A percentile compares a stretch with the other conserved stretches of the same genome.
phyloP scores from a whole-genome alignment of 2,888 invertebrate genomes.

The Germaria angustata region DNA sequence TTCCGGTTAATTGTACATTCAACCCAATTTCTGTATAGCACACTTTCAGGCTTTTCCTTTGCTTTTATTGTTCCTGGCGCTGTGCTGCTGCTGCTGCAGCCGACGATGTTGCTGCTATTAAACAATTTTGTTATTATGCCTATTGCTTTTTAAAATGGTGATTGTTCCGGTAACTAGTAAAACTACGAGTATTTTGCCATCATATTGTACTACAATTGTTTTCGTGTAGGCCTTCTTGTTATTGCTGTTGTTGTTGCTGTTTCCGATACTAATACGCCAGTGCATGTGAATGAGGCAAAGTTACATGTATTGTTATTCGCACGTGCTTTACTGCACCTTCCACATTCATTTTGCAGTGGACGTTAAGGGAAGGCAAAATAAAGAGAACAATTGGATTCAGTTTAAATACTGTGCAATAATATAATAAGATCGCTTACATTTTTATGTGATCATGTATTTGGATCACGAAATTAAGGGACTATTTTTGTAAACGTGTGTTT shows the following conservation, averaged over 20 bases:
- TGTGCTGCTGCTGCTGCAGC: neutral
- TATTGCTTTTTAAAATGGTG: slow-evolving; percentile 56
- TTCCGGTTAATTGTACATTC: slow-evolving; percentile 51
- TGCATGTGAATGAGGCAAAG: neutral
- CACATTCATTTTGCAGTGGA: neutral
- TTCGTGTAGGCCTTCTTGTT: neutral
- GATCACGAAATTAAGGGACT: no score
- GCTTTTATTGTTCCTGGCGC: neutral
- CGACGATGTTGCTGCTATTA: slow-evolving; percentile 23
- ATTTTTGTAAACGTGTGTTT: no score
- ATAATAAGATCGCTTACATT: neutral
- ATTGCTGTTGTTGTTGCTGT: neutral
- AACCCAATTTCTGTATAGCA: slow-evolving; percentile 40
- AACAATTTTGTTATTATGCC: slow-evolving; percentile 60
- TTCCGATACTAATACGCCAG: slow-evolving; percentile 1
- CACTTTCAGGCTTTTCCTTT: slow-evolving; percentile 9
- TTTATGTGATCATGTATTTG: no score
- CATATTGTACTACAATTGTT: slow-evolving; percentile 34
- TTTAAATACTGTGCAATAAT: neutral
- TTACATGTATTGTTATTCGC: slow-evolving; percentile 18
- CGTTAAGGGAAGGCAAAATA: neutral
- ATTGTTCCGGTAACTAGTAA: slow-evolving; percentile 42
- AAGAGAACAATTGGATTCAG: neutral
- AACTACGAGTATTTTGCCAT: slow-evolving; percentile 33
- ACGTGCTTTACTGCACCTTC: slow-evolving; percentile 29